These are phyloP conservation scores for Gorsachius goisagi DNA, from an alignment of 2,113 vertebrate species.

Conservation along the genomic window DNA sequence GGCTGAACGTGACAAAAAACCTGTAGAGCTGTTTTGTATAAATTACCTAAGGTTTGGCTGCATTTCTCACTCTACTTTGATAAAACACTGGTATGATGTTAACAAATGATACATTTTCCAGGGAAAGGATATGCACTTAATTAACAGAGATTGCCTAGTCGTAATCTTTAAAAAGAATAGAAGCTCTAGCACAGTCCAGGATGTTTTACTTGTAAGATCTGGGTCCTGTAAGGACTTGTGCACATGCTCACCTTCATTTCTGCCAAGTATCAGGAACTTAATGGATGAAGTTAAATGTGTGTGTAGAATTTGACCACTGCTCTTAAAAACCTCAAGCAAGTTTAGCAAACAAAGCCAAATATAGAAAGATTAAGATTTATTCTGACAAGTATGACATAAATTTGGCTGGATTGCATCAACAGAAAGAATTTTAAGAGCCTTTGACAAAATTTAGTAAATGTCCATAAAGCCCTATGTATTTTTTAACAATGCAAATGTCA, in stretches of 20 bases:
- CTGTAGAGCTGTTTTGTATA: not conserved
- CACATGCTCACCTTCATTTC: not conserved
- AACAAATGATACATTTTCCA: not conserved
- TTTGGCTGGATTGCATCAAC: not conserved
- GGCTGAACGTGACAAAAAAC: not conserved
- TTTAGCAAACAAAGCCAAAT: not conserved
- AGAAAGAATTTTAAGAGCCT: not conserved
- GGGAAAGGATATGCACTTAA: not conserved
- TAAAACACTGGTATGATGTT: not conserved
- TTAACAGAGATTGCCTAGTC: not conserved
- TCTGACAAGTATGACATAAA: not conserved
- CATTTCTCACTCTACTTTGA: not conserved
- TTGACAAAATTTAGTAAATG: not conserved
- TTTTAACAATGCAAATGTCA: not conserved
- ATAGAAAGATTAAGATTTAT: not conserved
- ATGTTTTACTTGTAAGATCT: not conserved
- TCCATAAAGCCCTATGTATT: not conserved
- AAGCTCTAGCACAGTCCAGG: not conserved
- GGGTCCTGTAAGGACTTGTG: not conserved
- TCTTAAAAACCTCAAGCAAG: not conserved
- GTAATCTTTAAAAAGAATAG: not conserved
- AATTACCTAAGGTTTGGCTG: not conserved
- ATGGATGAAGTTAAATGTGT: not conserved
- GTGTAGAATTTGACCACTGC: not conserved
- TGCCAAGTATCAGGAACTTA: not conserved